phyloP scores from a whole-genome alignment of 2,888 invertebrate genomes.

The Microplitis deprimator region DNA sequence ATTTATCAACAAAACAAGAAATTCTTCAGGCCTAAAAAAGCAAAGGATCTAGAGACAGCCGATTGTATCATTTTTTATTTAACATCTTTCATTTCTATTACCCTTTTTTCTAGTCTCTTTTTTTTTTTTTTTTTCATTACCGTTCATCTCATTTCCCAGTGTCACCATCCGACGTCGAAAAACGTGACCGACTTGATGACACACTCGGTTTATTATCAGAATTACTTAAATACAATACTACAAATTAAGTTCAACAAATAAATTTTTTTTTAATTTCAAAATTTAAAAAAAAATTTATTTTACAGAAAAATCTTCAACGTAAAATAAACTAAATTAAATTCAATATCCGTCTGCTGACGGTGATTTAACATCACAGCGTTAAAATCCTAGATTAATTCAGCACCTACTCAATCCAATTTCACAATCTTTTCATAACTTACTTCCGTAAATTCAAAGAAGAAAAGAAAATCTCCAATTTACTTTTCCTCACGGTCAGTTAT shows the following conservation, averaged over 20 bases:
- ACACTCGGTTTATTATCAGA: conserved; percentile 23
- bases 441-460: neutral
- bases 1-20: neutral
- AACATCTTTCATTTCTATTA: conserved; percentile 14
- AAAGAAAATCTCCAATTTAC: neutral
- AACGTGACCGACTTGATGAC: conserved; percentile 28
- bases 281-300: neutral
- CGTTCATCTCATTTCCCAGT: conserved; percentile 28
- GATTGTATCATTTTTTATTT: conserved; percentile 1
- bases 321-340: neutral
- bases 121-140: conserved; percentile 13
- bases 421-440: neutral
- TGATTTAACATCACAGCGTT: neutral
- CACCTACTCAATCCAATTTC: neutral
- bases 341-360: neutral
- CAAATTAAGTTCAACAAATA: neutral
- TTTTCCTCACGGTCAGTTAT: conserved; percentile 1
- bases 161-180: conserved; percentile 32
- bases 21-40: conserved; percentile 10
- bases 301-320: neutral
- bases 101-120: neutral
- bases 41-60: no score
- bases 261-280: neutral
- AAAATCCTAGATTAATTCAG: neutral
- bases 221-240: neutral